phyloP scores from a whole-genome alignment of 2,888 invertebrate genomes.

The Allacma fusca region DNA sequence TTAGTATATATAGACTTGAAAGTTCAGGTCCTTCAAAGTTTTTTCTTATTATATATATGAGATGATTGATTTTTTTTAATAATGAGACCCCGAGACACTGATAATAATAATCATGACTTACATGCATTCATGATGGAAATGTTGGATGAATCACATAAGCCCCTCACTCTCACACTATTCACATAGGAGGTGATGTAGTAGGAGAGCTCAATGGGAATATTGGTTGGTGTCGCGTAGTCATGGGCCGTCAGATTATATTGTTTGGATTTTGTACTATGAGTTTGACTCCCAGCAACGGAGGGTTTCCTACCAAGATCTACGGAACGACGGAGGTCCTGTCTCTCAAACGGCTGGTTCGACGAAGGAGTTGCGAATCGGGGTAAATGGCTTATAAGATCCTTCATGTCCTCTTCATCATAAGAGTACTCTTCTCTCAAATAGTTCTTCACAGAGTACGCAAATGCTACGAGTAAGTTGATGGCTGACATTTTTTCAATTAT shows the following conservation, averaged over 20 bases:
- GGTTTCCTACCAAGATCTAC: conserved; percentile 29
- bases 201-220: conserved; percentile 55
- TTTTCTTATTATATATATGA: too few relatives aligned
- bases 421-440: conserved; percentile 57
- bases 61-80: neutral
- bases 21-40: too few relatives aligned
- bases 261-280: conserved; percentile 25
- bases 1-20: too few relatives aligned
- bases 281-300: conserved; percentile 27
- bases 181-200: conserved; percentile 53
- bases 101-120: conserved; percentile 18
- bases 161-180: conserved; percentile 36
- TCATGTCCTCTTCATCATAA: conserved; percentile 55
- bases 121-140: conserved; percentile 49
- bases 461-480: conserved; percentile 53
- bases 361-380: conserved; percentile 57
- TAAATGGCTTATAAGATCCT: conserved; percentile 53
- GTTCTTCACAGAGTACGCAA: conserved; percentile 53
- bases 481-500: conserved; percentile 55
- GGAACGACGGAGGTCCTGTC: conserved; percentile 30
- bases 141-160: conserved; percentile 38
- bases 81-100: too few relatives aligned
- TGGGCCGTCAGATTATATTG: conserved; percentile 50
- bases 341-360: conserved; percentile 47
- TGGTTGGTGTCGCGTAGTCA: conserved; percentile 54